Conservation (phyloP, 2,888 invertebrate genomes). For the Deladenus siricidicola region DNA sequence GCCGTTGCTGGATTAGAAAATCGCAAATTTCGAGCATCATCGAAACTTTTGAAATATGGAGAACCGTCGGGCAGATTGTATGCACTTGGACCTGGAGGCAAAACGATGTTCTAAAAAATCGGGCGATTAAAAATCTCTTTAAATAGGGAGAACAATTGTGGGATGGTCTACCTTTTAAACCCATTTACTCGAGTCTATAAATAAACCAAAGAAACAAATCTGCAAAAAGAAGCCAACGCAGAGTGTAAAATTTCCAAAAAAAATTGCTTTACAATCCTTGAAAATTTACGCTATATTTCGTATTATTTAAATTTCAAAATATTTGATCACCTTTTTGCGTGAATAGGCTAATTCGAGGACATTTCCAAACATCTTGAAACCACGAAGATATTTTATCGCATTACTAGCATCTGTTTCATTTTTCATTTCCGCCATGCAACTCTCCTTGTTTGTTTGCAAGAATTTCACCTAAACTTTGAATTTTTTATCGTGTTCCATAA, state of each 20-base stretch:
- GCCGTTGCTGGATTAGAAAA: slow-evolving; percentile 72
- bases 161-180: too few species aligned
- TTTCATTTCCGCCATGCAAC: slow-evolving; percentile 99
- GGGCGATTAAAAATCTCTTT: neutral
- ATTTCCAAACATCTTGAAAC: slow-evolving; percentile 21
- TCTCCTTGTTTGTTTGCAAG: slow-evolving; percentile 93
- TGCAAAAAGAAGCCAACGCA: neutral
- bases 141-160: neutral
- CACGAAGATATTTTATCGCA: slow-evolving; percentile 27
- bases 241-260: slow-evolving; percentile 58
- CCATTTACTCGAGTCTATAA: too few species aligned
- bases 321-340: neutral
- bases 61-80: slow-evolving; percentile 89
- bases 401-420: slow-evolving; percentile 73
- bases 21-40: slow-evolving; percentile 63
- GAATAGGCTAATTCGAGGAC: neutral
- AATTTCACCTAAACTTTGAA: slow-evolving; percentile 76
- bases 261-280: slow-evolving; percentile 59
- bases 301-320: neutral
- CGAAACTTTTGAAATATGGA: slow-evolving; percentile 68
- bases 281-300: too few species aligned
- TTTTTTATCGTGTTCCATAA: too few species aligned
- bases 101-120: neutral
- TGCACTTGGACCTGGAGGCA: slow-evolving; percentile 53
- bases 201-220: too few species aligned